phyloP scores from a whole-genome alignment of 2,797 vertebrate species.

The Anolis apletophallus region DNA sequence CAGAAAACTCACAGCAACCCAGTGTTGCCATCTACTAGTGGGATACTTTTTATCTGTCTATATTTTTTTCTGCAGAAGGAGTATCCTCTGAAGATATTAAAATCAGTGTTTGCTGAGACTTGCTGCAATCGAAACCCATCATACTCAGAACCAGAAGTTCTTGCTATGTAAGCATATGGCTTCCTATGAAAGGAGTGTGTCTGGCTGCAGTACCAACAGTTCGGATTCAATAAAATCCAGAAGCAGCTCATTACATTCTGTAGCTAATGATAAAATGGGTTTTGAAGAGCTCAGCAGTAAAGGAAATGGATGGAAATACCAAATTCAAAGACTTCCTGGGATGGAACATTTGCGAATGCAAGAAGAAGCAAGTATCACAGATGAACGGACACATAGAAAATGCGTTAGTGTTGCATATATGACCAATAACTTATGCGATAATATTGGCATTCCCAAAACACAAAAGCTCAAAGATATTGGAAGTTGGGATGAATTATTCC shows the following conservation, averaged over 20 bases:
- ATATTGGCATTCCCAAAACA: conserved; percentile 67
- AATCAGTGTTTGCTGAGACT: not conserved
- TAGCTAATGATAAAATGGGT: conserved; percentile 6
- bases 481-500: conserved; percentile 74
- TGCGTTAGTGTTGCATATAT: conserved; percentile 6
- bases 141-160: conserved; percentile 43
- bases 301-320: not conserved
- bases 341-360: not conserved
- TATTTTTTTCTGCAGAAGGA: conserved; percentile 41
- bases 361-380: not conserved
- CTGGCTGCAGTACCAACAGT: not conserved
- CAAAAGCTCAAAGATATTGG: conserved; percentile 76
- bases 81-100: not conserved
- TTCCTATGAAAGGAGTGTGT: conserved; percentile 50
- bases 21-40: not conserved
- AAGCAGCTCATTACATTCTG: not conserved
- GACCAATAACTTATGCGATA: conserved; percentile 54
- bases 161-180: conserved; percentile 42
- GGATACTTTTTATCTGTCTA: not conserved
- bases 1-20: no score
- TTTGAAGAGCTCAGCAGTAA: not conserved
- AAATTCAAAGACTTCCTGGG: not conserved
- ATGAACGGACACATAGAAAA: not conserved
- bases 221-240: not conserved
- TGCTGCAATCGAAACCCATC: conserved; percentile 33